Evolutionary conservation across 2,797 vertebrate species (phyloP).

Genomic region (Heteromormyrus szaboi): DNA sequence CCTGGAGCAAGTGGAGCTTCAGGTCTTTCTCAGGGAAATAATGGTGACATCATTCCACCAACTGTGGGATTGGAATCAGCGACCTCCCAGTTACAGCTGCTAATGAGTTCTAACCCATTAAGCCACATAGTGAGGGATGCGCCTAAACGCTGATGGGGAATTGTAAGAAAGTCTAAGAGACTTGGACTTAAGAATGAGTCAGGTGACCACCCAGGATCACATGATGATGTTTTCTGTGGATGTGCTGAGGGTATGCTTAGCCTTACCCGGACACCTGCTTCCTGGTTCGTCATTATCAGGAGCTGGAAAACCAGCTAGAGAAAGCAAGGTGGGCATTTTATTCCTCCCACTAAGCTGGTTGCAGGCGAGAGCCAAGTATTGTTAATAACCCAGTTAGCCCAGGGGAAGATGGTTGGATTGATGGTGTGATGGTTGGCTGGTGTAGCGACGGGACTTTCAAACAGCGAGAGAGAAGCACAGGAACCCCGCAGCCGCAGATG

Average conservation of each 20-base stretch:
- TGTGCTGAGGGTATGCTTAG: neutral
- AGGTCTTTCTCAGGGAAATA: neutral
- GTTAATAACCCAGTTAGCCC: neutral
- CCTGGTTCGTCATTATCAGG: neutral
- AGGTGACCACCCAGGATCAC: neutral
- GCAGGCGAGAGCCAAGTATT: neutral
- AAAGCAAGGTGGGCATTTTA: neutral
- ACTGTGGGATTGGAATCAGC: neutral
- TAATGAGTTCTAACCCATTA: neutral
- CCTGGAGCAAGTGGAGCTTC: neutral
- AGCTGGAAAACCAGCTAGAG: neutral
- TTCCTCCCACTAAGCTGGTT: neutral
- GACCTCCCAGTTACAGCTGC: neutral
- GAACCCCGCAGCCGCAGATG: neutral
- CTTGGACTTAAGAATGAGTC: neutral
- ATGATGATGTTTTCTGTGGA: neutral
- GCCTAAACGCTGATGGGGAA: neutral
- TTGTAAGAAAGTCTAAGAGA: neutral
- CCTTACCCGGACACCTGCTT: neutral
- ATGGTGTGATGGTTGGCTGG: conserved; percentile 4
- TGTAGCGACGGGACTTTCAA: neutral
- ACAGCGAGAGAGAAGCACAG: neutral
- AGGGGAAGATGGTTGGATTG: neutral
- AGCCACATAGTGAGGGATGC: neutral
- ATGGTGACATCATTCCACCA: neutral